Conservation (phyloP, 2,888 invertebrate species). For the Caenorhabditis sp. region DNA sequence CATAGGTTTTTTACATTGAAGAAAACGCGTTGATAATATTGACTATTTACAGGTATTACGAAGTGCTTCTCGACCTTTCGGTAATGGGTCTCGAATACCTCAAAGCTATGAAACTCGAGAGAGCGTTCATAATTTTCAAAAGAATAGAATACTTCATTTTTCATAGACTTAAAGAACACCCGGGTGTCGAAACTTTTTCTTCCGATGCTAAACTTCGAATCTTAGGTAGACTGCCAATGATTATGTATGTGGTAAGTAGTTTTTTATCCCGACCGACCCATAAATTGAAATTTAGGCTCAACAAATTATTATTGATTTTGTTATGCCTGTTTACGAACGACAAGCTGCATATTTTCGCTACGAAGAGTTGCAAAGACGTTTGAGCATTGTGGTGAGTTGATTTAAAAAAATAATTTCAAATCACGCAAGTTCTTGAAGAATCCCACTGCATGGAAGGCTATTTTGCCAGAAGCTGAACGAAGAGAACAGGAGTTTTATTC, state of each 20-base stretch:
- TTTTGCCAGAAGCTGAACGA: neutral
- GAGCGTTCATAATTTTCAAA: conserved; percentile 39
- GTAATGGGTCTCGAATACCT: conserved; percentile 34
- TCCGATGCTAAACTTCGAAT: conserved; percentile 10
- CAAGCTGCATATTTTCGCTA: conserved; percentile 49
- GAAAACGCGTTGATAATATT: no score
- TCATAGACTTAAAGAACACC: conserved; percentile 16
- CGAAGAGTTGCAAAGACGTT: conserved; percentile 44
- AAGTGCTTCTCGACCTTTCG: conserved; percentile 26
- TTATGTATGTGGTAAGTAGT: conserved; percentile 28
- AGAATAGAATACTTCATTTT: conserved; percentile 37
- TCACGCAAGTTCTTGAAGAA: conserved; percentile 3
- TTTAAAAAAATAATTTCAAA: no score
- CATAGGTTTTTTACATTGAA: conserved; percentile 14
- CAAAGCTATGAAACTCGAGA: conserved; percentile 34
- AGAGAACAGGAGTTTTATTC: conserved; percentile 18
- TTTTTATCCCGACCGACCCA: no score
- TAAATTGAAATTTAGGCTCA: no score
- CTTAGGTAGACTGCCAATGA: conserved; percentile 18
- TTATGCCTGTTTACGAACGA: conserved; percentile 42
- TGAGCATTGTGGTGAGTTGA: conserved; percentile 18
- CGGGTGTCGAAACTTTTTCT: conserved; percentile 15
- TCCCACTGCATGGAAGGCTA: conserved; percentile 10
- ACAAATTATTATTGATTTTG: conserved; percentile 30
- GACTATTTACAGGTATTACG: conserved; percentile 29